phyloP scores from a whole-genome alignment of 2,113 vertebrate species.

The Fulmarus glacialis region DNA sequence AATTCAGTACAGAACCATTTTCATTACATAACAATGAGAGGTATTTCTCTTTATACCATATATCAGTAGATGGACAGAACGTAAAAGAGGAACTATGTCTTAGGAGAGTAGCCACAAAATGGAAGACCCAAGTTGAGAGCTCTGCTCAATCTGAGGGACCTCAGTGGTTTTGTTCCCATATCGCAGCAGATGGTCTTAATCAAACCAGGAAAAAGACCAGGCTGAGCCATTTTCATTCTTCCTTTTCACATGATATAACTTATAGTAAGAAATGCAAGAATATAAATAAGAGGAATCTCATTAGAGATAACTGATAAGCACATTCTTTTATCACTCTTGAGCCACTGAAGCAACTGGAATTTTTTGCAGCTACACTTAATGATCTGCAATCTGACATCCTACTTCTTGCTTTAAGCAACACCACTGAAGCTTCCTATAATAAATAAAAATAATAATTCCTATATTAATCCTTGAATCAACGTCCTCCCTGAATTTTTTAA shows the following conservation, averaged over 20 bases:
- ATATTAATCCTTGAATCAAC: not conserved
- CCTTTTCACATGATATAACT: not conserved
- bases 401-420: not conserved
- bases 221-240: not conserved
- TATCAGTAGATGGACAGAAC: not conserved
- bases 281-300: not conserved
- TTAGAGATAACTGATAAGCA: not conserved
- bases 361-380: not conserved
- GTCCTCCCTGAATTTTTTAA: not conserved
- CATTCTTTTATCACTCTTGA: not conserved
- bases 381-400: not conserved
- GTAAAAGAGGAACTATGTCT: not conserved
- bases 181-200: not conserved
- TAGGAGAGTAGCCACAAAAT: not conserved
- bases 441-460: no score
- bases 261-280: not conserved
- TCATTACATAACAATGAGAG: rapidly evolving
- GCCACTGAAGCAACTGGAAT: not conserved
- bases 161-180: not conserved
- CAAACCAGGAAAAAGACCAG: not conserved
- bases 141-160: not conserved
- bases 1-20: not conserved
- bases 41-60: not conserved
- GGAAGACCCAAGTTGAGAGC: not conserved
- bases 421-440: not conserved